Evolutionary conservation across 2,797 vertebrate genomes (phyloP).

Genomic region (Acanthurus leucopareius): DNA sequence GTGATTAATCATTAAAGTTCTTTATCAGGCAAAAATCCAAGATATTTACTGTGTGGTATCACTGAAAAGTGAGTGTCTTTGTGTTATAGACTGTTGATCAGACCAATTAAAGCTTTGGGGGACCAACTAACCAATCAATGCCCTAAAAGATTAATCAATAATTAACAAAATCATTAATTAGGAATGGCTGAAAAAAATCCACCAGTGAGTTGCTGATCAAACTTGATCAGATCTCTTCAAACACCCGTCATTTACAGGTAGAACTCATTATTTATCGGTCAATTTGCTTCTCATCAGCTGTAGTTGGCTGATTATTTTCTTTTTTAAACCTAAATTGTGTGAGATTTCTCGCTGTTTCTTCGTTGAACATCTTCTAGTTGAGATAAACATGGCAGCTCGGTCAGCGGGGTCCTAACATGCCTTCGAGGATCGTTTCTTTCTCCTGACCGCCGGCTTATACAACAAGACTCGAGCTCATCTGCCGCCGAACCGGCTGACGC

Average conservation of each 20-base stretch:
- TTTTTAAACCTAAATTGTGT: background rate
- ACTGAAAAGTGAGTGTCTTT: background rate
- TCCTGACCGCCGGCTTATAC: conserved; percentile 49
- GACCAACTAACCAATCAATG: background rate
- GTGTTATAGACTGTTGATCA: background rate
- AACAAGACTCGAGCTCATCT: conserved; percentile 56
- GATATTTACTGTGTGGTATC: background rate
- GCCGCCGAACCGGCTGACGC: conserved; percentile 38
- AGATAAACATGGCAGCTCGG: conserved; percentile 34
- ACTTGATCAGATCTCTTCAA: background rate
- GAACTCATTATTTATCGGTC: conserved; percentile 13
- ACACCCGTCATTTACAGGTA: conserved; percentile 6
- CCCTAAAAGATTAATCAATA: background rate
- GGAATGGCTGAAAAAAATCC: background rate
- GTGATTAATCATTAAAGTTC: background rate
- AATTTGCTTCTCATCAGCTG: background rate
- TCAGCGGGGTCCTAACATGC: conserved; percentile 23
- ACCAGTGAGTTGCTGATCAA: background rate
- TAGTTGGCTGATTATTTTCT: background rate
- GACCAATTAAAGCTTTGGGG: background rate
- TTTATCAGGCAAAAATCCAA: background rate
- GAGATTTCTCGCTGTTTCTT: background rate
- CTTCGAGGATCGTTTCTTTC: conserved; percentile 46
- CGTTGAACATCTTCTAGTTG: background rate
- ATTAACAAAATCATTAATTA: background rate